These are phyloP conservation scores for Taenaris catops DNA, from an alignment of 2,888 invertebrate genomes.

Conservation along the genomic window DNA sequence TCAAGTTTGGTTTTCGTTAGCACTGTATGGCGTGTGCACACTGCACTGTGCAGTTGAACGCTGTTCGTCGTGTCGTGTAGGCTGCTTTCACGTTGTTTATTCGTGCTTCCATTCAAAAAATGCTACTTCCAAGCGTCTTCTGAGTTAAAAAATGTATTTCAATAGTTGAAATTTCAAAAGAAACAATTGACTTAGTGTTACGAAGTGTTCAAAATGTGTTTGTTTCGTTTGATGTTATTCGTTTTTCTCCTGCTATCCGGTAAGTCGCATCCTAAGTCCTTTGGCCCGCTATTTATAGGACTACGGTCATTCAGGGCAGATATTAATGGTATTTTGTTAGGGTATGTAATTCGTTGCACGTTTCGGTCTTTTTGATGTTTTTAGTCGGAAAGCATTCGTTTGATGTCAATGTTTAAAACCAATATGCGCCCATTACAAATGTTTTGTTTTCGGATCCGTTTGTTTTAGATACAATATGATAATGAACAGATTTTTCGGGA, in stretches of 20 bases:
- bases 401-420: conserved; percentile 4
- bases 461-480: conserved; percentile 6
- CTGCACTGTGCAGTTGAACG: conserved; percentile 29
- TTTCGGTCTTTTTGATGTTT: conserved; percentile 36
- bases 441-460: conserved; percentile 3
- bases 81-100: conserved; percentile 38
- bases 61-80: conserved; percentile 32
- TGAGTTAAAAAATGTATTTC: conserved; percentile 39
- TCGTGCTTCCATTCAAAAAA: conserved; percentile 33
- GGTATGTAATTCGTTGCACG: conserved; percentile 35
- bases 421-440: conserved; percentile 3
- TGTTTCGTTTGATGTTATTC: conserved; percentile 46
- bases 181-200: conserved; percentile 14
- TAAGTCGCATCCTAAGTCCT: conserved; percentile 65
- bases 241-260: conserved; percentile 57
- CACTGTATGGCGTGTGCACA: background rate
- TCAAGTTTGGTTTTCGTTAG: conserved; percentile 23
- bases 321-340: conserved; percentile 58
- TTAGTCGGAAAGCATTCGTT: conserved; percentile 3
- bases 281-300: conserved; percentile 60
- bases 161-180: conserved; percentile 11
- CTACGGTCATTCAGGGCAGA: conserved; percentile 59
- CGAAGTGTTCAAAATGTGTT: conserved; percentile 54
- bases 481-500: too few species aligned
- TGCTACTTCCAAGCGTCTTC: conserved; percentile 36